Base-by-base conservation (phyloP, 2,113 vertebrate species). In the Neodontobutis hainanensis region DNA sequence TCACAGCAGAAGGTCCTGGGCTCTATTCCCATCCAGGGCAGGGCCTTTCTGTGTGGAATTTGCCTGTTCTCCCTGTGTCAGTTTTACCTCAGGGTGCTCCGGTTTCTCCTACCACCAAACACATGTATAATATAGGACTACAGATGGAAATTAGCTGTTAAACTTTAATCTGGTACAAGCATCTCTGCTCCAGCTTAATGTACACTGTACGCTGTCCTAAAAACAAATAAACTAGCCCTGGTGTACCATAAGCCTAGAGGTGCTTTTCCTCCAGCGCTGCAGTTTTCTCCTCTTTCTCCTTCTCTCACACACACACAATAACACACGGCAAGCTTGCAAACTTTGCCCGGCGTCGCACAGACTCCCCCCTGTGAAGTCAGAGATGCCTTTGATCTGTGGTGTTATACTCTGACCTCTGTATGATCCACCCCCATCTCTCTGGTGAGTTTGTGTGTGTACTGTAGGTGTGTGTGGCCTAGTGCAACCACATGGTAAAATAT, bases 381-480 rank as follows among this genome's bases (percentile, higher is more conserved):
- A 77, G 69, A 46, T 75, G 9, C 44, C 51, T 88, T 81, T 85
- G 83, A 89, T 89, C 89, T 92, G 73, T 92, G 87, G 89, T 91
- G 91, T 92, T 90, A 55, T 34, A 85, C 92, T 94, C 88, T 94
- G 95, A 97, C 94, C 94, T 96, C 94, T 95, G 92, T 93, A 95
- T 93, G 92, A 87, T 87, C 70, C 72, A 52, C 62, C 72, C 65
- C 50, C 42, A 46, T 73, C 62, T 70, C 77, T 64, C 69, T 32
- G 46, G 58, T 81, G 82, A 47, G 70, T 73, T 62, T 74, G 49
- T 6, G 42, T 57, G 67, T 32, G 42, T 27, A 59, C 42, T 58
- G 35, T 59, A 55, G 59, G 80, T 62, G 57, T 75, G 45, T 67
- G 63, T 73, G 65, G 56, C 36, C 56, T n/a, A 19, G 56, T 10